Evolutionary conservation across 2,797 vertebrate species (phyloP).

Genomic region (Glyptemys insculpta): DNA sequence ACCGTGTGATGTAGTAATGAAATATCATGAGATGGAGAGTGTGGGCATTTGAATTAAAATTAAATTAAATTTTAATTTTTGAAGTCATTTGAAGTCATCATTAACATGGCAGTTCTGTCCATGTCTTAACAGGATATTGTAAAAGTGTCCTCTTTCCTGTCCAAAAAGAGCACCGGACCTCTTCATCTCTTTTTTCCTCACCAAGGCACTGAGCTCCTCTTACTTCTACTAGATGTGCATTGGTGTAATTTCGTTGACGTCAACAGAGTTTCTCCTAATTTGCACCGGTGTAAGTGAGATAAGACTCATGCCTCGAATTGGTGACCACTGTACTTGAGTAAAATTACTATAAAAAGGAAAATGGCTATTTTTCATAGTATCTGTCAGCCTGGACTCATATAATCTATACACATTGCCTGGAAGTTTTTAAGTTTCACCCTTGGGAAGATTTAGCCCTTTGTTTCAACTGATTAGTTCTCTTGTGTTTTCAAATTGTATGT

Average conservation of each 20-base stretch:
- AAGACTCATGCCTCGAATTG: background rate
- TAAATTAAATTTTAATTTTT: no score
- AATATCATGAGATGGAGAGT: background rate
- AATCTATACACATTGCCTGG: background rate
- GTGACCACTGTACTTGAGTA: background rate
- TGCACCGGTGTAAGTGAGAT: background rate
- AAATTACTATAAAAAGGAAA: background rate
- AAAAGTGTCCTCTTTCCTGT: background rate
- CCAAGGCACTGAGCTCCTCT: background rate
- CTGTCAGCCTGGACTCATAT: background rate
- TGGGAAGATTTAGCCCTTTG: background rate
- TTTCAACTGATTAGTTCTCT: background rate
- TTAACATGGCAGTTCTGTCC: background rate
- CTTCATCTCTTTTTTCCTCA: background rate
- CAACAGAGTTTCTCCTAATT: rapidly evolving
- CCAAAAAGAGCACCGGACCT: background rate
- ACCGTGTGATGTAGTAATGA: background rate
- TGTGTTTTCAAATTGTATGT: background rate
- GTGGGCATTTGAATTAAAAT: background rate
- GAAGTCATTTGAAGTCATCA: background rate
- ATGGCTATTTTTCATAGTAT: rapidly evolving
- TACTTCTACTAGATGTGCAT: background rate
- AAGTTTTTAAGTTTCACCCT: background rate
- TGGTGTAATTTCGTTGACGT: background rate
- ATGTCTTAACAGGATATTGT: background rate